These are phyloP conservation scores for Leptodactylus fuscus DNA, from an alignment of 2,113 vertebrate genomes.

Conservation along the genomic window DNA sequence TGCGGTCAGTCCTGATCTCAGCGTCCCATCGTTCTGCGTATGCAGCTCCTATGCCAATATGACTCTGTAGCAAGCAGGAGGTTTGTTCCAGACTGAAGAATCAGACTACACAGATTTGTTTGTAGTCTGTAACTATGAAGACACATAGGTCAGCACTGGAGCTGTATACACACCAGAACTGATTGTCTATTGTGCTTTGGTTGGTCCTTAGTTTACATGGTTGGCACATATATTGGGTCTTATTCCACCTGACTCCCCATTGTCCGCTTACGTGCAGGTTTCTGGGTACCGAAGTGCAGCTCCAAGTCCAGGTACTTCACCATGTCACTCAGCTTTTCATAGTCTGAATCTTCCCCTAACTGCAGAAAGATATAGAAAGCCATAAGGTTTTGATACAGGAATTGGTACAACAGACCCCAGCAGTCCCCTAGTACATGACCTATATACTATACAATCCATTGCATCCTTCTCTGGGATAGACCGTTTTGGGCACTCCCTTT, in stretches of 20 bases:
- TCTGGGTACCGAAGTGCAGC: slow-evolving; percentile 96
- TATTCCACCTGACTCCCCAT: no score
- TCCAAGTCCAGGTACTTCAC: slow-evolving; percentile 98
- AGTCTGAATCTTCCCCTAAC: slow-evolving; percentile 92
- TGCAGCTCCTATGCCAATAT: neutral
- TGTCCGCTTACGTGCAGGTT: slow-evolving; percentile 80
- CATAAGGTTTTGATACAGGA: neutral
- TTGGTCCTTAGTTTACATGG: no score
- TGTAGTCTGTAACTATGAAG: slow-evolving; percentile 2
- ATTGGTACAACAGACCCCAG: neutral
- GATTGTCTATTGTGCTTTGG: no score
- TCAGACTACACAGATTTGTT: neutral
- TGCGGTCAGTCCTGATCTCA: no score
- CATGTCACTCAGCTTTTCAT: slow-evolving; percentile 97
- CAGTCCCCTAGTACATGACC: no score
- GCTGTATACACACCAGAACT: neutral
- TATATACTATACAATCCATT: no score
- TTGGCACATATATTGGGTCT: neutral
- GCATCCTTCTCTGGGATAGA: no score
- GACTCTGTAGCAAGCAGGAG: no score
- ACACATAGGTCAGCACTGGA: neutral
- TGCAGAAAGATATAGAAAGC: slow-evolving; percentile 60
- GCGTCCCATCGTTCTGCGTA: no score
- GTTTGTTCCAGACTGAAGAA: neutral
- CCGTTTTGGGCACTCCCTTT: no score